phyloP scores from a whole-genome alignment of 2,113 vertebrate genomes.

The Corythaixoides concolor region DNA sequence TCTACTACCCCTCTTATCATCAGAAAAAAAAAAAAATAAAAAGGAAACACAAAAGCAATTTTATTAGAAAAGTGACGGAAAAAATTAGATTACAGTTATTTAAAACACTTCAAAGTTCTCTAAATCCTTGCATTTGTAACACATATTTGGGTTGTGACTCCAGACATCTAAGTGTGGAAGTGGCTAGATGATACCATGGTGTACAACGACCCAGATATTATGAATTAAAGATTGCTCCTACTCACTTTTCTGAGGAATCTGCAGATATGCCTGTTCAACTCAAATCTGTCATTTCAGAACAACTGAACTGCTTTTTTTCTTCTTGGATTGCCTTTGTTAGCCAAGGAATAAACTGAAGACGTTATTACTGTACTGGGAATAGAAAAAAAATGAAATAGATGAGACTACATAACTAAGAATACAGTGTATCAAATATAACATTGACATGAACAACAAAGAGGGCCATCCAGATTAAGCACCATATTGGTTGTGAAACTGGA shows the following conservation, averaged over 20 bases:
- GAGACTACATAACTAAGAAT: neutral
- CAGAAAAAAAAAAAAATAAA: neutral
- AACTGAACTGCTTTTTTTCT: neutral
- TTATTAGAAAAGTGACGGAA: neutral
- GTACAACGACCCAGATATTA: neutral
- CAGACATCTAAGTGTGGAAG: neutral
- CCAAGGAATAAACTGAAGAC: neutral
- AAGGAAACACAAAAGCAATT: neutral
- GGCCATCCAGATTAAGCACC: neutral
- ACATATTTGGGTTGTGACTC: neutral
- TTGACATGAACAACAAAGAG: neutral
- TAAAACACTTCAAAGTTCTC: neutral
- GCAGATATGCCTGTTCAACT: neutral
- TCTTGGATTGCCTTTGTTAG: neutral
- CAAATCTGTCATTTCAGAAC: neutral
- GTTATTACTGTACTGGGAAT: neutral
- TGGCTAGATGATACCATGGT: neutral
- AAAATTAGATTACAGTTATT: neutral
- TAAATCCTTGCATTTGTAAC: neutral
- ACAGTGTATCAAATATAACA: neutral
- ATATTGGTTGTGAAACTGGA: neutral
- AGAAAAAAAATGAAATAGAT: neutral
- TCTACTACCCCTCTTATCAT: neutral
- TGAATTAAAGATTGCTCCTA: neutral
- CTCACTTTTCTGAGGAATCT: neutral